Conservation (phyloP, 2,113 vertebrate species). For the Siniperca knerii region DNA sequence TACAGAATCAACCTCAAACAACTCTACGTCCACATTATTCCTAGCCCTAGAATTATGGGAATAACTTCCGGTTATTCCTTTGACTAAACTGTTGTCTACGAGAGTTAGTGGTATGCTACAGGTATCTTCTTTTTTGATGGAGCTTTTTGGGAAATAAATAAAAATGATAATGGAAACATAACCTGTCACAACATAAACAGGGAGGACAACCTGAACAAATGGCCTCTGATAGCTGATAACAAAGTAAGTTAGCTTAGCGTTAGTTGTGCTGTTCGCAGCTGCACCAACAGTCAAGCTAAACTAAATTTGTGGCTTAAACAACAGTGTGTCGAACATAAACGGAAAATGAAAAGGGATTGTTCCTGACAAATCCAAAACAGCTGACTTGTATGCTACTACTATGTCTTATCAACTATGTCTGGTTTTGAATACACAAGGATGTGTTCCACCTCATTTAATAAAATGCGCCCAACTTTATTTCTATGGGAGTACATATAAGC, state of each 20-base stretch:
- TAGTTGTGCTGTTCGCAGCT: too few relatives aligned
- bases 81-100: background rate
- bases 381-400: background rate
- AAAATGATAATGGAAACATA: background rate
- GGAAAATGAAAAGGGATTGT: too few relatives aligned
- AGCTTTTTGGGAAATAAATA: background rate
- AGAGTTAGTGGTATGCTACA: background rate
- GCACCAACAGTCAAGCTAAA: background rate
- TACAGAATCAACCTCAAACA: too few relatives aligned
- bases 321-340: too few relatives aligned
- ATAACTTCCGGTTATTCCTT: background rate
- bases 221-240: too few relatives aligned
- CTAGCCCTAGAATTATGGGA: background rate
- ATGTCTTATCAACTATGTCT: background rate
- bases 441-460: constrained; percentile 9
- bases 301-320: background rate
- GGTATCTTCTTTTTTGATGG: background rate
- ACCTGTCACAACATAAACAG: background rate
- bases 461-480: background rate
- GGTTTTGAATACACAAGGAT: background rate
- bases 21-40: background rate
- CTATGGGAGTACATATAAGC: background rate
- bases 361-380: too few relatives aligned
- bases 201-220: too few relatives aligned
- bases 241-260: too few relatives aligned